These are phyloP conservation scores for Hemiscyllium ocellatum DNA, from an alignment of 2,113 vertebrate species.

Conservation along the genomic window DNA sequence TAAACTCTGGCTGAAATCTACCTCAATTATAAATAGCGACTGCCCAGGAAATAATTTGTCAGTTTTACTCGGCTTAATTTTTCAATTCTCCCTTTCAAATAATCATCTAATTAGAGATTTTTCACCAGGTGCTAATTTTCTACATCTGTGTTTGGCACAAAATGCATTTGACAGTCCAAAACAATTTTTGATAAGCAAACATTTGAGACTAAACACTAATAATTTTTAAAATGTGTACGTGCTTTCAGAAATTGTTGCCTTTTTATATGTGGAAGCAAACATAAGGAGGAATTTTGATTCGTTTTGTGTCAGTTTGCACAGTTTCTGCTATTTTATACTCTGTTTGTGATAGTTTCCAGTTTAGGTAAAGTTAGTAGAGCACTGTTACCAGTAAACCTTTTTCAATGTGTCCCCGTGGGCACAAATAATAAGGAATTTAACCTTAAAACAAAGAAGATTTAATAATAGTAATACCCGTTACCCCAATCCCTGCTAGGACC, in stretches of 20 bases:
- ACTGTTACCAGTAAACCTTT: neutral
- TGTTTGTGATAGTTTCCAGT: neutral
- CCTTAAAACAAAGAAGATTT: neutral
- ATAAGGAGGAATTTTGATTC: neutral
- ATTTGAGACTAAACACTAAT: neutral
- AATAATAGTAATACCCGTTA: neutral
- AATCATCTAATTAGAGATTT: neutral
- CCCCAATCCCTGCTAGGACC: neutral
- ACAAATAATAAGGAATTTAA: neutral
- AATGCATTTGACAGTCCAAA: neutral
- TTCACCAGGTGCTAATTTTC: neutral
- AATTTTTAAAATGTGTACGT: neutral
- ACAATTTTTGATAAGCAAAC: neutral
- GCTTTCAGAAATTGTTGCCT: neutral
- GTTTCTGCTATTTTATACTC: neutral
- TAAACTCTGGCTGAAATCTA: neutral
- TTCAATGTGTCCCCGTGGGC: too few species aligned
- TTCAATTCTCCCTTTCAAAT: neutral
- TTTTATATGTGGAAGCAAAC: neutral
- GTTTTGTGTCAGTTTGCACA: neutral
- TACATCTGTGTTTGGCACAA: neutral
- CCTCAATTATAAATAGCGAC: neutral
- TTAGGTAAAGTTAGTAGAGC: neutral
- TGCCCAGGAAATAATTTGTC: neutral
- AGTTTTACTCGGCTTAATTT: neutral